These are phyloP conservation scores for Irena cyanogastra DNA, from an alignment of 2,113 vertebrate genomes.

Conservation along the genomic window DNA sequence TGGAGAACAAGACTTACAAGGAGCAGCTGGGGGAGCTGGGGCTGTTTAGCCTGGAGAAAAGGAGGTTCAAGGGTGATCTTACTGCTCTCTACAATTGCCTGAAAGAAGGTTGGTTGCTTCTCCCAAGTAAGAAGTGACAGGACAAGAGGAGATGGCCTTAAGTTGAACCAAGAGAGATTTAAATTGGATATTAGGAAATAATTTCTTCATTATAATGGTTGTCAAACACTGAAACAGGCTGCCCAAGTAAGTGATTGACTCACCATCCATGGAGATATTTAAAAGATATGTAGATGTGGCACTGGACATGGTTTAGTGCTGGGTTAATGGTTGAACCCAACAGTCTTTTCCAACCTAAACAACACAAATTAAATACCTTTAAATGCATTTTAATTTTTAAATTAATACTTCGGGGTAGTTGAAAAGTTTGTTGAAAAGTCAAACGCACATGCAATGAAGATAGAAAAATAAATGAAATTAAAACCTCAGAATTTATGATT, in stretches of 20 bases:
- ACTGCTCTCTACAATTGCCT: neutral
- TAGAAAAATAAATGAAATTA: neutral
- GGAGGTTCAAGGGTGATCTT: neutral
- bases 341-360: neutral
- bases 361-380: neutral
- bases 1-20: neutral
- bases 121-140: neutral
- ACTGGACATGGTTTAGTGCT: neutral
- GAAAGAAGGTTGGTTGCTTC: neutral
- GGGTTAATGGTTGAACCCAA: neutral
- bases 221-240: neutral
- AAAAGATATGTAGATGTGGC: neutral
- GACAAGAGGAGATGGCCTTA: neutral
- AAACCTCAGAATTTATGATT: neutral
- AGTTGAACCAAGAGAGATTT: neutral
- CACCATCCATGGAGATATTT: too few species aligned
- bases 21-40: neutral
- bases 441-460: neutral
- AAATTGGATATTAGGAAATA: neutral
- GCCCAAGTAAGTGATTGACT: neutral
- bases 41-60: neutral
- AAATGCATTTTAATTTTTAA: neutral
- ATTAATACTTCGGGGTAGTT: neutral
- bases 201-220: neutral
- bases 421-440: neutral